Evolutionary conservation across 2,113 vertebrate genomes (phyloP).

Genomic region (Marmota flaviventris): DNA sequence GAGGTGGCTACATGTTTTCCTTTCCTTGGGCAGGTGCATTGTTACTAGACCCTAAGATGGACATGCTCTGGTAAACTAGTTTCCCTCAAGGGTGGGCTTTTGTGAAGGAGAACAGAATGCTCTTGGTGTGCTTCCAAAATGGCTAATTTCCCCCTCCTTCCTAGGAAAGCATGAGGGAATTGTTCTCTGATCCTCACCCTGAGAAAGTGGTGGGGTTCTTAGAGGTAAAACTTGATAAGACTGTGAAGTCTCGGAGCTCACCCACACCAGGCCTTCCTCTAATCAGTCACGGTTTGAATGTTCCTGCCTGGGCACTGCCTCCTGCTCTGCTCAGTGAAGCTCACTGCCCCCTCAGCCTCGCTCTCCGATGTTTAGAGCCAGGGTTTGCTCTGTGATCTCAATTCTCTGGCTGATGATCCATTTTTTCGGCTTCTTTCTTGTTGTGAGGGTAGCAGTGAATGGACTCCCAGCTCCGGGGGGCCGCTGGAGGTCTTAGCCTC

Average conservation of each 20-base stretch:
- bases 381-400: too few relatives aligned
- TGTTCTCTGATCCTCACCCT: background rate
- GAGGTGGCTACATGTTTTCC: background rate
- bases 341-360: too few relatives aligned
- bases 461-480: background rate
- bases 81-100: background rate
- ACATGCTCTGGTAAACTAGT: background rate
- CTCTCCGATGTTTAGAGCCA: too few relatives aligned
- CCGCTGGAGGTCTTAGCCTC: too few relatives aligned
- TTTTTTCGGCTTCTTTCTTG: too few relatives aligned
- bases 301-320: background rate
- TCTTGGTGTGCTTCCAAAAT: background rate
- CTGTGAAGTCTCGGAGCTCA: background rate
- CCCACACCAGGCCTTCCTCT: background rate
- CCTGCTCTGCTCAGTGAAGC: background rate
- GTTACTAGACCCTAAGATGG: background rate
- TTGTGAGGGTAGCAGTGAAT: background rate
- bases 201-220: background rate
- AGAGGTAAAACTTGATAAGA: background rate
- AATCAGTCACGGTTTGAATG: background rate
- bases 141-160: background rate
- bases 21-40: background rate
- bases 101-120: background rate
- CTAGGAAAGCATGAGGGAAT: background rate
- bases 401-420: too few relatives aligned